These are phyloP conservation scores for Hemiscyllium ocellatum DNA, from an alignment of 2,113 vertebrate genomes.

Conservation along the genomic window DNA sequence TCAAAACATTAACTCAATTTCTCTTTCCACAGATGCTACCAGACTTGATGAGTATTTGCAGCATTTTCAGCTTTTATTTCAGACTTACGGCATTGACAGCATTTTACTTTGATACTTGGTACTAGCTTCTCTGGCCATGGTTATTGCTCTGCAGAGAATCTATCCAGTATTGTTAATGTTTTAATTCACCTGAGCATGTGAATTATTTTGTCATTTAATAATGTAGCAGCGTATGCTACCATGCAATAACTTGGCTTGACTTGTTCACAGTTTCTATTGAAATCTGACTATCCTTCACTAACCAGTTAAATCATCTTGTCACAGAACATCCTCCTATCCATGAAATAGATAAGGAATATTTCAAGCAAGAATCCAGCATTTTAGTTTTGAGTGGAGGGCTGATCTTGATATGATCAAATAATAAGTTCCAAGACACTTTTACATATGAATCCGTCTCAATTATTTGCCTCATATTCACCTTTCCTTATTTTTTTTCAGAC, in stretches of 20 bases:
- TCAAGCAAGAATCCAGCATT: background rate
- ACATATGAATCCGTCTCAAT: background rate
- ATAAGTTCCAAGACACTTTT: background rate
- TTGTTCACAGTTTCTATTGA: background rate
- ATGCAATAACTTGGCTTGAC: background rate
- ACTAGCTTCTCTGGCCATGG: background rate
- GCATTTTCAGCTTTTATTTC: background rate
- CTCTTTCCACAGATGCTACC: background rate
- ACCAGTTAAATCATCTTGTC: background rate
- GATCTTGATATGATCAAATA: background rate
- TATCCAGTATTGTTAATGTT: background rate
- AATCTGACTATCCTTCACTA: background rate
- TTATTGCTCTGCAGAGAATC: background rate
- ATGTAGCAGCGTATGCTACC: background rate
- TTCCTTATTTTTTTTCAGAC: background rate
- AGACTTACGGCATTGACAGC: background rate
- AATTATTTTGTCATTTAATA: background rate
- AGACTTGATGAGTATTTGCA: background rate
- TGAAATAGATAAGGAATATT: background rate
- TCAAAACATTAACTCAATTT: background rate
- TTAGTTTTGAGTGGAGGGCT: background rate
- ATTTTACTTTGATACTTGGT: background rate
- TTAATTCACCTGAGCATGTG: background rate
- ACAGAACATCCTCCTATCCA: background rate
- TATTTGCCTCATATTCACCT: background rate